These are phyloP conservation scores for Cheilosia grossa DNA, from an alignment of 2,888 invertebrate species.

Conservation along the genomic window DNA sequence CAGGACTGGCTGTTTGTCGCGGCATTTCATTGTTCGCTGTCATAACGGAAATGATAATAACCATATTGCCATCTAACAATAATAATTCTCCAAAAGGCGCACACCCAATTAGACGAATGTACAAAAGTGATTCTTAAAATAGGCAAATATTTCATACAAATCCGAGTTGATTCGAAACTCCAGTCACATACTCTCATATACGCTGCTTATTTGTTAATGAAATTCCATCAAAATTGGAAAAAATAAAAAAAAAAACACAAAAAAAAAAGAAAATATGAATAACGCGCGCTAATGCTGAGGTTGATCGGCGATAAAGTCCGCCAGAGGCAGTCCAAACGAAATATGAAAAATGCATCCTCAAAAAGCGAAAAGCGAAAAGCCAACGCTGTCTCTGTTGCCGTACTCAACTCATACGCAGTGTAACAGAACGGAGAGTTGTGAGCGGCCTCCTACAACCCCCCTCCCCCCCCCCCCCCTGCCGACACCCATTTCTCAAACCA, in stretches of 20 bases:
- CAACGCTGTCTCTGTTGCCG: background rate
- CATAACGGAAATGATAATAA: conserved; percentile 14
- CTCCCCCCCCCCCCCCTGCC: background rate
- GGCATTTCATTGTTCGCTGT: background rate
- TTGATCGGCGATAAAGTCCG: background rate
- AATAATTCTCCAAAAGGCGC: conserved; percentile 3
- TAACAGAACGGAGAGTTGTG: background rate
- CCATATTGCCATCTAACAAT: conserved; percentile 2
- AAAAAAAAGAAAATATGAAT: background rate
- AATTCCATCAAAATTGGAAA: conserved; percentile 44
- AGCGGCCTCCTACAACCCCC: no score
- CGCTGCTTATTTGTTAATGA: conserved; percentile 48
- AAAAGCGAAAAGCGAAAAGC: conserved; percentile 18
- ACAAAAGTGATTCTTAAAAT: conserved; percentile 3
- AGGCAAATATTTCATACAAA: background rate
- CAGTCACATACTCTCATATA: conserved; percentile 27
- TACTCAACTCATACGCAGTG: background rate
- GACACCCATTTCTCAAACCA: background rate
- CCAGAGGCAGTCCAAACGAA: background rate
- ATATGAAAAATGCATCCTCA: conserved; percentile 8
- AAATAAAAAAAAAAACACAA: no score
- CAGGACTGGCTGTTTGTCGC: no score
- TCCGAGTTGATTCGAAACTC: background rate
- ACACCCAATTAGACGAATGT: background rate
- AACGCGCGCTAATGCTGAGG: background rate